Base-by-base conservation (phyloP, 2,888 invertebrate genomes). In the Chaitophorus viminalis region DNA sequence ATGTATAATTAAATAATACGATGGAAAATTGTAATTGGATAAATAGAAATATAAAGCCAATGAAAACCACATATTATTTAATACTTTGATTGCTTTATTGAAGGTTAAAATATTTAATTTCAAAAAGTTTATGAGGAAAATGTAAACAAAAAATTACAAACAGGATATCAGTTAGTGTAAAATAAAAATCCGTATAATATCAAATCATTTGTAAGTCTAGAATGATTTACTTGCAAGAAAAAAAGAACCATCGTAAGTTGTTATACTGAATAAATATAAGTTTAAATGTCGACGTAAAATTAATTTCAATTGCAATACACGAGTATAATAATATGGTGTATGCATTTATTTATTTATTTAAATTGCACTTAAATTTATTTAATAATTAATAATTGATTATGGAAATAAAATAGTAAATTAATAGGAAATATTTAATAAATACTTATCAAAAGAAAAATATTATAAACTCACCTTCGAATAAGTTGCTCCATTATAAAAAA, bases 401-500 rank as follows among this genome's bases (percentile, higher is more conserved):
- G n/a, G 29, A 68, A 81, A 46, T 46, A 68, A 39, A 29, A 78
- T 78, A 21, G 46, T 18, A 18, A 77, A 77, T 77, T 2, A 21
- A 72, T 52, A 72, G 36, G 6, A 14, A 9, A 4, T 46, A 6
- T 82, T 52, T 21, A 52, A 33, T 33, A 52, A 52, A 72, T 52
- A 54, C 2, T 29, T 33, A 33, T 54, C 33, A 83, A 54, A n/a
- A 29, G 4, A 17, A 65, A 79, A 39, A 39, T 65, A n/a, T 11
- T 75, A 17, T 31, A 79, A 54, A 70, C 79, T 75, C 46, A 87
- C 87, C 81, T 81, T 81, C 74, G 87, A 87, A 87, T 87, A 87
- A 74, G 87, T 79, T 74, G 79, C 87, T 87, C 81, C 87, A 87
- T 87, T 74, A 65, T 81, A 81, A 74, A 74, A 82, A 87, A 87